A percentile compares a stretch with the other conserved stretches of the same genome.
Evolutionary conservation across 2,888 invertebrate species (phyloP).

Genomic region (Cheilosia variabilis): DNA sequence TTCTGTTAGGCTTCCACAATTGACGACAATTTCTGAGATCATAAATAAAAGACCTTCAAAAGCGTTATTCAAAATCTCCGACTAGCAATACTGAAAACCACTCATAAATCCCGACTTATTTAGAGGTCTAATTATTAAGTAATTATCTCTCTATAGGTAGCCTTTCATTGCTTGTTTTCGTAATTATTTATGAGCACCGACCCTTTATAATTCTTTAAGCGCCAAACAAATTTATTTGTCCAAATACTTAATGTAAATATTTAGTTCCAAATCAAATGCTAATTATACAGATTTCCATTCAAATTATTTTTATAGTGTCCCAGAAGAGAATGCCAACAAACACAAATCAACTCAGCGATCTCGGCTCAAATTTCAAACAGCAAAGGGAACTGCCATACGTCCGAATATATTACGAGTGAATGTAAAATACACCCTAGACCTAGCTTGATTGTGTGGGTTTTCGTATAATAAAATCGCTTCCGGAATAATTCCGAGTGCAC

Average conservation of each 20-base stretch:
- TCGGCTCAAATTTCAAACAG: neutral
- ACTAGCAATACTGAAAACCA: too few species aligned
- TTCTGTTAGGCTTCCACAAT: too few species aligned
- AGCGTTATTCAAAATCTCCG: too few species aligned
- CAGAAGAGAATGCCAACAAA: neutral
- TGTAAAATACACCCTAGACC: too few species aligned
- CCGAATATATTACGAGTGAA: constrained; percentile 4
- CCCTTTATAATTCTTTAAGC: constrained; percentile 4
- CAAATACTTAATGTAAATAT: neutral
- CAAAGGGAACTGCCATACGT: neutral
- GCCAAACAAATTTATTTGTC: neutral
- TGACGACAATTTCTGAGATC: too few species aligned
- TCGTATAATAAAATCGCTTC: constrained; percentile 55
- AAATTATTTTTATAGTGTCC: constrained; percentile 1
- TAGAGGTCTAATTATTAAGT: neutral
- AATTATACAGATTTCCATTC: constrained; percentile 28
- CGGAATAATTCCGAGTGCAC: constrained; percentile 52
- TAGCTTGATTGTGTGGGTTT: neutral
- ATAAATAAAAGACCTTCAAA: too few species aligned
- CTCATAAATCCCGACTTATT: neutral
- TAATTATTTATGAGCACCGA: neutral
- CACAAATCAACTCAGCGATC: neutral
- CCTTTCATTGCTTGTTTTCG: neutral
- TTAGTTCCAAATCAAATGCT: constrained; percentile 11
- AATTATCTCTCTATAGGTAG: too few species aligned